These are phyloP conservation scores for Zosterops lateralis DNA, from an alignment of 2,113 vertebrate genomes.

Conservation along the genomic window DNA sequence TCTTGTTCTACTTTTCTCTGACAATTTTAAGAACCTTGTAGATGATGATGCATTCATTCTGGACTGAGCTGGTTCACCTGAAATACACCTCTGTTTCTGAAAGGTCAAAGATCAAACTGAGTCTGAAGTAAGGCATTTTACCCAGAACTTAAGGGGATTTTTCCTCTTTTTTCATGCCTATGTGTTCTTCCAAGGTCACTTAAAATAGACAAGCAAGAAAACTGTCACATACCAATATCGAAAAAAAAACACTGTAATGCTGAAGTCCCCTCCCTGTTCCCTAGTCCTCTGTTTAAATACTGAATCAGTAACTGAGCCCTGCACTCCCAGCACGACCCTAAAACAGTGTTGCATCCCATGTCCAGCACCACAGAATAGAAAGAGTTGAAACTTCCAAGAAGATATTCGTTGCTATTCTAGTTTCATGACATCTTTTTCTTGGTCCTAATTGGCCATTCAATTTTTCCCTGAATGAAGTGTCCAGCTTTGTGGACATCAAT, in stretches of 20 bases:
- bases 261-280: not conserved
- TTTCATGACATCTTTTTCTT: not conserved
- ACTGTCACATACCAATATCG: not conserved
- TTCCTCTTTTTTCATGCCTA: not conserved
- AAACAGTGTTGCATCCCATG: not conserved
- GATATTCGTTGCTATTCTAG: not conserved
- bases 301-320: not conserved
- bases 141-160: not conserved
- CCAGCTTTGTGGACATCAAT: not conserved
- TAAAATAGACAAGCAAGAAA: not conserved
- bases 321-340: not conserved
- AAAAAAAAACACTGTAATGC: not conserved
- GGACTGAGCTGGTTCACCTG: not conserved
- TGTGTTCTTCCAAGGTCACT: not conserved
- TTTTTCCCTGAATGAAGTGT: not conserved
- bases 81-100: not conserved
- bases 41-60: not conserved
- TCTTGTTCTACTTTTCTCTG: not conserved
- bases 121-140: not conserved
- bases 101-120: not conserved
- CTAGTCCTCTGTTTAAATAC: not conserved
- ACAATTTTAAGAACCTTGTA: not conserved
- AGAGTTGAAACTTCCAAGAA: not conserved
- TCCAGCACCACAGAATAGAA: not conserved
- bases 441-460: not conserved